Evolutionary conservation across 2,113 vertebrate genomes (phyloP).

Genomic region (Neolamprologus brichardi): DNA sequence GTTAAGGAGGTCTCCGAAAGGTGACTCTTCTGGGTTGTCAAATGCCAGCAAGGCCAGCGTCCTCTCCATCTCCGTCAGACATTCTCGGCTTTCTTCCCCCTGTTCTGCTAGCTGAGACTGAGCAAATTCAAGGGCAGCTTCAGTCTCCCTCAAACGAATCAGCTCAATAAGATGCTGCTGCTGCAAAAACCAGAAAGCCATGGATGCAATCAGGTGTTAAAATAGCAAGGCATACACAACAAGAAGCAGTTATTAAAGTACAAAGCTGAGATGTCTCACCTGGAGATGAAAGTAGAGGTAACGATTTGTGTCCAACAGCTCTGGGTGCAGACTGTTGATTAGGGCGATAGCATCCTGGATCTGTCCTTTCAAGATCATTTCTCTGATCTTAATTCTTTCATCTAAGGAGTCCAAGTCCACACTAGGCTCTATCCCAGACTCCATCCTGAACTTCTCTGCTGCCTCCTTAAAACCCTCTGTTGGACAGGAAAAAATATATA

Average conservation of each 20-base stretch:
- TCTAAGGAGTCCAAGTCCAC: conserved; percentile 94
- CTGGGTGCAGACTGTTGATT: conserved; percentile 96
- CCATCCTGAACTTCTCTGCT: conserved; percentile 96
- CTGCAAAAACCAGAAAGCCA: conserved; percentile 54
- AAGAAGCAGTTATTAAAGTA: background rate
- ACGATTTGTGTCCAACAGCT: conserved; percentile 92
- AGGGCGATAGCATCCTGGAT: conserved; percentile 94
- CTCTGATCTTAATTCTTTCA: conserved; percentile 95
- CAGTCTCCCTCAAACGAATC: conserved; percentile 93
- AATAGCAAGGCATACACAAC: background rate
- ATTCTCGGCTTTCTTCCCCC: conserved; percentile 95
- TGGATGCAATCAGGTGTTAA: background rate
- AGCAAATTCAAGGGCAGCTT: conserved; percentile 95
- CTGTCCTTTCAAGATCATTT: conserved; percentile 96
- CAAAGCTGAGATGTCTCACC: conserved; percentile 58
- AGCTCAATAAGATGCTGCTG: conserved; percentile 98
- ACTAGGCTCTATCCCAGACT: conserved; percentile 96
- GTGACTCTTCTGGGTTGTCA: conserved; percentile 94
- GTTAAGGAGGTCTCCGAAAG: conserved; percentile 94
- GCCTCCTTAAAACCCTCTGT: conserved; percentile 98
- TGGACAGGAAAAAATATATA: background rate
- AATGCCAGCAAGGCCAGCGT: conserved; percentile 92
- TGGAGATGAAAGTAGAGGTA: conserved; percentile 98
- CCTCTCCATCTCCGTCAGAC: conserved; percentile 96
- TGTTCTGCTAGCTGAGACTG: conserved; percentile 97